These are phyloP conservation scores for Drosophila willistoni DNA, from an alignment of 1,140 invertebrate genomes.

Conservation along the genomic window DNA sequence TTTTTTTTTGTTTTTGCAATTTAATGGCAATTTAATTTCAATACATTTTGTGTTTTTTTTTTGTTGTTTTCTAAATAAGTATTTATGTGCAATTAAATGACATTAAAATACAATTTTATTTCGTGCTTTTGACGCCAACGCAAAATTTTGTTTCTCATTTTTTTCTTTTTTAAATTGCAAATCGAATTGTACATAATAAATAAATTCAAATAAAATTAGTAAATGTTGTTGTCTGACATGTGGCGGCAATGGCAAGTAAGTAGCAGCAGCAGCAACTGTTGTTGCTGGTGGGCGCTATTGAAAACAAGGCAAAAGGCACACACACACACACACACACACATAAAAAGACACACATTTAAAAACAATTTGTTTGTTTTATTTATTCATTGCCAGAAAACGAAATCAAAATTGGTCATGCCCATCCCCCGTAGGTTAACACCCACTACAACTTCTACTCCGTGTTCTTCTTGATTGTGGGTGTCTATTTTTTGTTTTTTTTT, in stretches of 20 bases:
- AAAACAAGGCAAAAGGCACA: neutral
- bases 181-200: conserved; percentile 17
- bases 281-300: neutral
- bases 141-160: conserved; percentile 2
- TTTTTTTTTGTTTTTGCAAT: neutral
- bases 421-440: neutral
- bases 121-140: conserved; percentile 11
- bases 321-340: neutral
- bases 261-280: conserved; percentile 10
- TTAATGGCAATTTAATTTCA: conserved; percentile 9
- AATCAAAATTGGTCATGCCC: conserved; percentile 9
- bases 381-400: neutral
- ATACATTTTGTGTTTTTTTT: neutral
- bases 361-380: conserved; percentile 8
- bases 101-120: conserved; percentile 21
- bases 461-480: conserved; percentile 21
- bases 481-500: conserved; percentile 7
- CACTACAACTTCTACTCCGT: conserved; percentile 3
- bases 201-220: conserved; percentile 31
- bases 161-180: neutral
- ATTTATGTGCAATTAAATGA: conserved; percentile 21
- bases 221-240: conserved; percentile 25
- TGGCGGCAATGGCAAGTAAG: conserved; percentile 8
- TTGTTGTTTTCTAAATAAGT: neutral
- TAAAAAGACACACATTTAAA: neutral